Evolutionary conservation across 1,140 invertebrate genomes (phyloP).

Genomic region (Cheumatopsyche charites): DNA sequence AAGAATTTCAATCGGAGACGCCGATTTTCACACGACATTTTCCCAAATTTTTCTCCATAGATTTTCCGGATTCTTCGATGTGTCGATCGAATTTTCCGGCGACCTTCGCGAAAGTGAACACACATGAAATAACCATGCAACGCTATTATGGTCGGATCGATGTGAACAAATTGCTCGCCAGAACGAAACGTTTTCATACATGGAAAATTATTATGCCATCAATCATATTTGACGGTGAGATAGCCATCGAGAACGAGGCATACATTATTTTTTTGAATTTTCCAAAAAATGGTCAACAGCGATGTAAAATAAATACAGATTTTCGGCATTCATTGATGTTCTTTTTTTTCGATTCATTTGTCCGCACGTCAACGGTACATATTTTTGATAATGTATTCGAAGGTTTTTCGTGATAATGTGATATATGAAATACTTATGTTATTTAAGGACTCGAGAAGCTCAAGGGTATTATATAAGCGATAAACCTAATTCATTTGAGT

Average conservation of each 20-base stretch:
- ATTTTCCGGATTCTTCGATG: no score
- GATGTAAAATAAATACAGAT: background rate
- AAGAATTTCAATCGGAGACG: no score
- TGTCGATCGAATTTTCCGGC: background rate
- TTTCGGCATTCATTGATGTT: conserved; percentile 13
- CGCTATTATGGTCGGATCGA: conserved; percentile 19
- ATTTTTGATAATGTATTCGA: background rate
- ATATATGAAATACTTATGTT: no score
- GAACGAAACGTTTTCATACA: conserved; percentile 20
- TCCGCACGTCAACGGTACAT: background rate
- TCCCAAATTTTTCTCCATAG: no score
- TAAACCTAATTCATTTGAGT: no score
- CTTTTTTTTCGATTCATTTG: background rate
- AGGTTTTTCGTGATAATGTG: background rate
- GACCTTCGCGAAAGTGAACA: background rate
- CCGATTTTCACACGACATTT: no score
- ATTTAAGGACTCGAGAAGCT: no score
- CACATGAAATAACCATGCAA: conserved; percentile 14
- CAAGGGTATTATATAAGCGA: no score
- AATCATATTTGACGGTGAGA: conserved; percentile 19
- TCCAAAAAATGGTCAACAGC: conserved; percentile 12
- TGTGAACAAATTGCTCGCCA: conserved; percentile 10
- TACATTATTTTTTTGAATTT: conserved; percentile 1
- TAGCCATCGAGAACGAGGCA: background rate
- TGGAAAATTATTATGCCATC: conserved; percentile 24